Evolutionary conservation across 2,888 invertebrate species (phyloP).

Genomic region (Hirtodrosophila histrioides): DNA sequence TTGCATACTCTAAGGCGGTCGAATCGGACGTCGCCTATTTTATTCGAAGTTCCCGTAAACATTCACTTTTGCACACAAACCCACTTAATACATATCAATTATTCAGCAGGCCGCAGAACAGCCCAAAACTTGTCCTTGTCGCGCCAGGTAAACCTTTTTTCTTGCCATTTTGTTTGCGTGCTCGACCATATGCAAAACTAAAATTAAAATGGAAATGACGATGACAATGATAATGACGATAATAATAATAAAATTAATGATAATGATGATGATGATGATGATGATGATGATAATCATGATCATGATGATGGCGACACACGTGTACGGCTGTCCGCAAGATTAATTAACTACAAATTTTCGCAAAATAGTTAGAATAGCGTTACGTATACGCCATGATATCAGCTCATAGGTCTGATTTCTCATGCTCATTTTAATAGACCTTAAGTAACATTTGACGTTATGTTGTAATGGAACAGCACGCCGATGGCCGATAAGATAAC

Average conservation of each 20-base stretch:
- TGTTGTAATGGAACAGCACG: too few relatives aligned
- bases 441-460: too few relatives aligned
- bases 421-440: too few relatives aligned
- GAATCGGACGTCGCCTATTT: background rate
- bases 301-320: slow-evolving; percentile 13
- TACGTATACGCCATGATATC: slow-evolving; percentile 41
- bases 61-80: slow-evolving; percentile 4
- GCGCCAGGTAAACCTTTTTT: slow-evolving; percentile 30
- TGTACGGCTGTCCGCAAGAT: slow-evolving; percentile 21
- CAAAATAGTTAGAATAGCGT: slow-evolving; percentile 21
- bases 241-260: too few relatives aligned
- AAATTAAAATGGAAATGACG: slow-evolving; percentile 2
- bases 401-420: slow-evolving; percentile 14
- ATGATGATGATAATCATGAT: too few relatives aligned
- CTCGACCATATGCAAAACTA: slow-evolving; percentile 37
- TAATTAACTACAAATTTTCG: slow-evolving; percentile 44
- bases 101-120: slow-evolving; percentile 36
- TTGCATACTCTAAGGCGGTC: slow-evolving; percentile 5
- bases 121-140: slow-evolving; percentile 53
- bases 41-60: slow-evolving; percentile 2
- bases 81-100: slow-evolving; percentile 46
- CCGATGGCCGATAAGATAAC: too few relatives aligned
- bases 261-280: too few relatives aligned
- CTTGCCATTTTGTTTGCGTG: slow-evolving; percentile 36
- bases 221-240: too few relatives aligned